These are phyloP conservation scores for Drosophila leontia DNA, from an alignment of 1,140 invertebrate genomes.

Conservation along the genomic window DNA sequence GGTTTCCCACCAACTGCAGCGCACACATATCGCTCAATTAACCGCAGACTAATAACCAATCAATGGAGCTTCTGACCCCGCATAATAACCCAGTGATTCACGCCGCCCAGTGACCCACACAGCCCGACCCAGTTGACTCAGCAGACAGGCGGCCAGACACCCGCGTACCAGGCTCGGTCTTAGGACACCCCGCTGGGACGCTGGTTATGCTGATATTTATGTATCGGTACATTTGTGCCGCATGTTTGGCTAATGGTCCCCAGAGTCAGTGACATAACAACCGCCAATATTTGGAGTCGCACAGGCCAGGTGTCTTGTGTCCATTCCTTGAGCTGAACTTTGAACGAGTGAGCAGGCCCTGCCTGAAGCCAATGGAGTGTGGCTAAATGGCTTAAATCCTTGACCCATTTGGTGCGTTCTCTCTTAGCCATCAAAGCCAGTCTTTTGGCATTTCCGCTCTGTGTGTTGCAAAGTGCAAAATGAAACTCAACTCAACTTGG, in stretches of 20 bases:
- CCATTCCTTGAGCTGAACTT: conserved; percentile 55
- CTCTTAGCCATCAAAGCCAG: conserved; percentile 16
- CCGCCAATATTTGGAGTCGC: conserved; percentile 63
- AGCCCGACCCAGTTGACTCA: conserved; percentile 31
- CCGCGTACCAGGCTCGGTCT: conserved; percentile 28
- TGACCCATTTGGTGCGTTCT: conserved; percentile 68
- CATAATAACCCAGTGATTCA: conserved; percentile 51
- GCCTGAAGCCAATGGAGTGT: conserved; percentile 66
- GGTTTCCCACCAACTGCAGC: conserved; percentile 32
- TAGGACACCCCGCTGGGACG: conserved; percentile 34
- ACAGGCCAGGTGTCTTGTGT: conserved; percentile 54
- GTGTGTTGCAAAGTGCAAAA: conserved; percentile 66
- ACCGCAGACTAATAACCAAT: conserved; percentile 44
- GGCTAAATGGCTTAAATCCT: conserved; percentile 73
- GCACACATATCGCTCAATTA: conserved; percentile 40
- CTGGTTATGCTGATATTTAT: conserved; percentile 38
- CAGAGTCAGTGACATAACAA: conserved; percentile 63
- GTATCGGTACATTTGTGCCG: conserved; percentile 22
- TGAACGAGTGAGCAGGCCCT: conserved; percentile 9
- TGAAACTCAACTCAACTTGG: conserved; percentile 15
- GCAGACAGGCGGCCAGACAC: conserved; percentile 12
- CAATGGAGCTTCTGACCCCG: conserved; percentile 45
- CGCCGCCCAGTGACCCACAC: conserved; percentile 41
- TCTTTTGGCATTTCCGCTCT: conserved; percentile 67
- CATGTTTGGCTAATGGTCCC: conserved; percentile 44